Evolutionary conservation across 2,113 vertebrate species (phyloP).

Genomic region (Hystrix cristata): DNA sequence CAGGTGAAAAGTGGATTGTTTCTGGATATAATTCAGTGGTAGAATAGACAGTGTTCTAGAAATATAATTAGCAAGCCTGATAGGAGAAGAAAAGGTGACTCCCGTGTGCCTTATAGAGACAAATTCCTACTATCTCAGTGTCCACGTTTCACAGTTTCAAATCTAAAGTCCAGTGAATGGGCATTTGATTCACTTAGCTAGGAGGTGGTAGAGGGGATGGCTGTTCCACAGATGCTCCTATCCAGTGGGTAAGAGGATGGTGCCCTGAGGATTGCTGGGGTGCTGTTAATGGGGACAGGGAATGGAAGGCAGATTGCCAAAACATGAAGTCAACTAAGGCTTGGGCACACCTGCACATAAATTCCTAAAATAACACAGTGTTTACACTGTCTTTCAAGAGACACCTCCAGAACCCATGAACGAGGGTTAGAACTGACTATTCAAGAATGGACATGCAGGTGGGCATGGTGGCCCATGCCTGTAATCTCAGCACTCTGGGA

Average conservation of each 20-base stretch:
- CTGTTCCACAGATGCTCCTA: neutral
- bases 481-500: neutral
- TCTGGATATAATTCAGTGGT: neutral
- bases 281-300: neutral
- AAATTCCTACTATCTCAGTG: neutral
- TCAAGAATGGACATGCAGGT: neutral
- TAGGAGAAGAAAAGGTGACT: neutral
- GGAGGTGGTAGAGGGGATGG: too few species aligned
- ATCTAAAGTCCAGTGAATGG: neutral
- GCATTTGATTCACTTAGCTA: neutral
- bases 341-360: neutral
- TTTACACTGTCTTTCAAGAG: neutral
- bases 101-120: neutral
- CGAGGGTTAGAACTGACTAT: neutral
- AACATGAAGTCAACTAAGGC: neutral
- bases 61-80: neutral
- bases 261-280: neutral
- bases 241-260: neutral
- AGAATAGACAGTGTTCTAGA: neutral
- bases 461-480: neutral
- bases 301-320: neutral
- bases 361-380: neutral
- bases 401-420: neutral
- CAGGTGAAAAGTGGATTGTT: neutral
- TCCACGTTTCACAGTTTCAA: neutral